Evolutionary conservation across 2,797 vertebrate genomes (phyloP).

Genomic region (Tangara arthus): DNA sequence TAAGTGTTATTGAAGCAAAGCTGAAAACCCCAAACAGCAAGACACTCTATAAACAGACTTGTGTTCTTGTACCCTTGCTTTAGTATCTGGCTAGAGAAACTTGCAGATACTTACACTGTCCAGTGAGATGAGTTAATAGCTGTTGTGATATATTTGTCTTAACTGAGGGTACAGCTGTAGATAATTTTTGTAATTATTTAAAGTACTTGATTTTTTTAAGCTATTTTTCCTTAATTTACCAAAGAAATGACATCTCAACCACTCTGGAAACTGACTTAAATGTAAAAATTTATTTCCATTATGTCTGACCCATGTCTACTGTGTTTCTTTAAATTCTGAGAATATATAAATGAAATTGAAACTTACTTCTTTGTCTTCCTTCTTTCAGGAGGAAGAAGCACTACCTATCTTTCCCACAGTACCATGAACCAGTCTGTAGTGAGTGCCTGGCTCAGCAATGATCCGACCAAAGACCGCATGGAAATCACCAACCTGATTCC

Average conservation of each 20-base stretch:
- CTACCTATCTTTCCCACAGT: slow-evolving; percentile 82
- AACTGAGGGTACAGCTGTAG: not conserved
- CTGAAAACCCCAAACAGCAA: not conserved
- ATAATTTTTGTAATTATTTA: not conserved
- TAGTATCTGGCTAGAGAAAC: not conserved
- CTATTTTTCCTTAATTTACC: not conserved
- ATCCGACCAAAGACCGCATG: slow-evolving; percentile 88
- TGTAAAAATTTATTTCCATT: not conserved
- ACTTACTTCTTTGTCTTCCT: not conserved
- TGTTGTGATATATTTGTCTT: not conserved
- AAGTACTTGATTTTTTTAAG: not conserved
- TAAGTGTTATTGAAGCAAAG: not conserved
- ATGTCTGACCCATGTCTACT: not conserved
- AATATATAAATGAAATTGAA: not conserved
- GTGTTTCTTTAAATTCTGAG: not conserved
- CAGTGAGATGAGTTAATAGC: not conserved
- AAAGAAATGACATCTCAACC: not conserved
- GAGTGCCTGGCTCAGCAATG: slow-evolving; percentile 89
- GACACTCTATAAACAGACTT: not conserved
- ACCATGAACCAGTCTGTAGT: slow-evolving; percentile 82
- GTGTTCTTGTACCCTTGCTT: not conserved
- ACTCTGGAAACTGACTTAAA: not conserved
- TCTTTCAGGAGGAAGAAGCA: slow-evolving; percentile 85
- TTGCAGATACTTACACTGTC: not conserved
- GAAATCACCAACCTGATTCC: slow-evolving; percentile 94